Percentiles rank a stretch among this genome's conserved stretches.
These are phyloP conservation scores for Pelvicachromis taeniatus DNA, from an alignment of 2,113 vertebrate genomes.

Conservation along the genomic window DNA sequence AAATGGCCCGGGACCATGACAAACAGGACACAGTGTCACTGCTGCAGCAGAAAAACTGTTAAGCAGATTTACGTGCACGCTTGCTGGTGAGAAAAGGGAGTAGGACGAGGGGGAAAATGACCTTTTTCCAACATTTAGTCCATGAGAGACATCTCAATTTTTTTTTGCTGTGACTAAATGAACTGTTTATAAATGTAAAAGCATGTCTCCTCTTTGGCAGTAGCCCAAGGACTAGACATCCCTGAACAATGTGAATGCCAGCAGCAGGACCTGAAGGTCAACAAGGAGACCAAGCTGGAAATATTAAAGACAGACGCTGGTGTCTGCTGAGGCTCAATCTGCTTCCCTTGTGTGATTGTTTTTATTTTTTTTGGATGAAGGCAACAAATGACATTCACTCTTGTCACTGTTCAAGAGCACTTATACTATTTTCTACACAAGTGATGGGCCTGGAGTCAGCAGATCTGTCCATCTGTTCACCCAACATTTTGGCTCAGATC, in stretches of 20 bases:
- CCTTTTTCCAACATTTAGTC: conserved; percentile 35
- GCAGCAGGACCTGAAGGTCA: conserved; percentile 40
- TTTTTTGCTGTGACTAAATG: conserved; percentile 59
- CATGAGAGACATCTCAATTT: conserved; percentile 41
- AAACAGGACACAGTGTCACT: conserved; percentile 66
- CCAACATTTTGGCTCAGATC: background rate
- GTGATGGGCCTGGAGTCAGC: background rate
- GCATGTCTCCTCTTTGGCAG: conserved; percentile 47
- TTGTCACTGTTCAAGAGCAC: background rate
- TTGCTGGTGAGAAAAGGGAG: conserved; percentile 32
- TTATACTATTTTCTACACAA: background rate
- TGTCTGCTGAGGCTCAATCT: background rate
- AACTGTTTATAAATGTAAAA: conserved; percentile 72
- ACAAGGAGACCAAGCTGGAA: background rate
- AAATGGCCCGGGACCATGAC: too few species aligned
- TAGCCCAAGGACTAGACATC: conserved; percentile 31
- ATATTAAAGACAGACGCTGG: background rate
- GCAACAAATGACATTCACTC: background rate
- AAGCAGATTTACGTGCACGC: conserved; percentile 70
- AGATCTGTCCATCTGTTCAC: background rate
- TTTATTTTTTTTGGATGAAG: background rate
- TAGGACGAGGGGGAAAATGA: background rate
- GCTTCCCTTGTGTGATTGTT: background rate
- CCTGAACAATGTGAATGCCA: background rate
- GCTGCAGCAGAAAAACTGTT: conserved; percentile 60